phyloP scores from a whole-genome alignment of 2,797 vertebrate genomes.

The Ceryle rudis region DNA sequence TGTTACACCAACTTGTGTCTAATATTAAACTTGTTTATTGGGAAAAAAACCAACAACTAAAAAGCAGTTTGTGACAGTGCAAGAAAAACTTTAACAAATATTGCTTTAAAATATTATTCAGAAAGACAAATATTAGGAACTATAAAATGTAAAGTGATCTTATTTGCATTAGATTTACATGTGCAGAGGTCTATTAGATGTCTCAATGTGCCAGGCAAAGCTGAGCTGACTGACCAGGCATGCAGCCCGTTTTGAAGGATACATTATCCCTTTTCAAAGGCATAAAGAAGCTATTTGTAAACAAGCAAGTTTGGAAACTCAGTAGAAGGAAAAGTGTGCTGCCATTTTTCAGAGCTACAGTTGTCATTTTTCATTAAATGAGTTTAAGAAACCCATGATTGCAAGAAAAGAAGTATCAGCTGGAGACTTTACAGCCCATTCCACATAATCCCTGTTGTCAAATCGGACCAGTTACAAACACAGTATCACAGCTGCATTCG shows the following conservation, averaged over 20 bases:
- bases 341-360: slow-evolving; percentile 69
- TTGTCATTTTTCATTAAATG: slow-evolving; percentile 28
- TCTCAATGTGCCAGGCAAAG: slow-evolving; percentile 73
- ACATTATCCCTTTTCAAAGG: slow-evolving; percentile 80
- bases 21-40: slow-evolving; percentile 67
- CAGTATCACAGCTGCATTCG: slow-evolving; percentile 46
- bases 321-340: slow-evolving; percentile 73
- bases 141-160: slow-evolving; percentile 81
- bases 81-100: slow-evolving; percentile 80
- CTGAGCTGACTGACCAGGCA: slow-evolving; percentile 71
- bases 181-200: slow-evolving; percentile 80
- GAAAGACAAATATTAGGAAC: slow-evolving; percentile 81
- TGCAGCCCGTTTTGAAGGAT: slow-evolving; percentile 70
- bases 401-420: slow-evolving; percentile 41
- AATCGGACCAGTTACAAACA: slow-evolving; percentile 23
- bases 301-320: slow-evolving; percentile 74
- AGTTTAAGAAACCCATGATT: slow-evolving; percentile 56
- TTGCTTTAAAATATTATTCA: slow-evolving; percentile 80
- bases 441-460: slow-evolving; percentile 45
- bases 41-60: slow-evolving; percentile 55
- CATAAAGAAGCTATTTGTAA: slow-evolving; percentile 77
- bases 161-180: slow-evolving; percentile 82
- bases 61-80: slow-evolving; percentile 80
- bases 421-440: slow-evolving; percentile 42
- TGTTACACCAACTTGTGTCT: slow-evolving; percentile 74